Evolutionary conservation across 2,113 vertebrate genomes (phyloP), one percentile per base, ranked within the genome.

Genomic region (Mesocricetus auratus): DNA sequence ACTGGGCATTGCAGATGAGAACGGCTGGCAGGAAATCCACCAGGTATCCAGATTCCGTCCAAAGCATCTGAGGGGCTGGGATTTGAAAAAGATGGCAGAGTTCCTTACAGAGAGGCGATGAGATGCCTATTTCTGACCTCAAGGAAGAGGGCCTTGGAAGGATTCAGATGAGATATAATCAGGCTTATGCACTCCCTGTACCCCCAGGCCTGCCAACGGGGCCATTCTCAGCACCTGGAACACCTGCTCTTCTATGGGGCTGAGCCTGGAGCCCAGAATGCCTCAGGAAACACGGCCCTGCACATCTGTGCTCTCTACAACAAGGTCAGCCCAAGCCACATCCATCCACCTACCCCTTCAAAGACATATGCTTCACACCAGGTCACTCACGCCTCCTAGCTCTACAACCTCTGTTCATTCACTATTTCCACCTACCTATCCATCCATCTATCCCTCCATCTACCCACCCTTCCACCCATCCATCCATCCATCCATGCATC

Each of bases 281-380:
- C 99, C 91, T 99, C 99, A 8, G 99, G 99, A 98, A 99, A 99
- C 98, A 99, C 99, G 50, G 99, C 99, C 96, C 98, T 99, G 98
- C 99, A 99, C 98, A 99, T 99, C 96, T 99, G 99, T 96, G 99
- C 99, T 96, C 99, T 99, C 97, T 99, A 99, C 98, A 99, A 99
- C 98, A 99, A 99, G 99, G 99, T 99, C 94, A 87, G 98, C 62
- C 60, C 42, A 17, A 16, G 64, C 33, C 31, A 81, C 0, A 2
- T 66, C 29, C 3, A 0, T n/a, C 29, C 3, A 0, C 33, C 5
- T 1, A 19, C 69, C 26, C 73, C 62, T 78, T 39, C 19, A 19
- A 29, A 91, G 75, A 29, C 13, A 11, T n/a, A 69, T 68, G 47
- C 39, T 60, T 68, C 7, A 31, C 11, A 17, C 83, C 29, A 79